Evolutionary conservation across 2,888 invertebrate genomes (phyloP).

Genomic region (Odiellus spinosus): DNA sequence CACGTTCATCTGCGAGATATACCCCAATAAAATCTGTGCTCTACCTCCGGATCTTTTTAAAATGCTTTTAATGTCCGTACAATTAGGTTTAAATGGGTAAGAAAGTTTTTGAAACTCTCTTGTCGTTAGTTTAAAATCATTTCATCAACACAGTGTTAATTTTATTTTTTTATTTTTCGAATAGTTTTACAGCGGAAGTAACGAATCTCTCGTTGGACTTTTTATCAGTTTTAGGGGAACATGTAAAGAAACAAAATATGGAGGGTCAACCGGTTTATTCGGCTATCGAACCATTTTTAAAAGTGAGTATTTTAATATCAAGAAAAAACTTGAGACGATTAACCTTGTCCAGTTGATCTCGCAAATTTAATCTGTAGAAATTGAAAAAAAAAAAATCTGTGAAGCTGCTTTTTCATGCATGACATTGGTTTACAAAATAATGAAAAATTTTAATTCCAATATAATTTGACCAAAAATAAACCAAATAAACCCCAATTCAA

Average conservation of each 20-base stretch:
- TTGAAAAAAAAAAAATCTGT: no score
- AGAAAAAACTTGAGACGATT: background rate
- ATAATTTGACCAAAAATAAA: no score
- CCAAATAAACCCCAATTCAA: no score
- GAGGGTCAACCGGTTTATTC: slow-evolving; percentile 29
- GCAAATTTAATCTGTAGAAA: no score
- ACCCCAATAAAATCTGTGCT: slow-evolving; percentile 42
- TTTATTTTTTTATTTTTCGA: slow-evolving; percentile 4
- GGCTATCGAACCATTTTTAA: slow-evolving; percentile 35
- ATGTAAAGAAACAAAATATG: slow-evolving; percentile 31
- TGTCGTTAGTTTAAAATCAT: background rate
- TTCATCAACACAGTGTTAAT: no score
- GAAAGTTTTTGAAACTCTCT: slow-evolving; percentile 4
- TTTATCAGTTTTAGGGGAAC: slow-evolving; percentile 37
- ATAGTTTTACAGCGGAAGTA: slow-evolving; percentile 42
- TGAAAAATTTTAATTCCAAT: no score
- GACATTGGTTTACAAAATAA: no score
- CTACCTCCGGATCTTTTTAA: slow-evolving; percentile 38
- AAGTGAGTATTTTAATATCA: slow-evolving; percentile 25
- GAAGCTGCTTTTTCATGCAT: no score
- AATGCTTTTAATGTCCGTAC: slow-evolving; percentile 40
- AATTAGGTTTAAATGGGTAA: slow-evolving; percentile 39
- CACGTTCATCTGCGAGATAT: slow-evolving; percentile 46
- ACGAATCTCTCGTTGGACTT: slow-evolving; percentile 43
- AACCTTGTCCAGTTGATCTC: slow-evolving; percentile 2